Base-by-base conservation (phyloP, 53 echinoderm and acorn worm species). In the Crossaster papposus region DNA sequence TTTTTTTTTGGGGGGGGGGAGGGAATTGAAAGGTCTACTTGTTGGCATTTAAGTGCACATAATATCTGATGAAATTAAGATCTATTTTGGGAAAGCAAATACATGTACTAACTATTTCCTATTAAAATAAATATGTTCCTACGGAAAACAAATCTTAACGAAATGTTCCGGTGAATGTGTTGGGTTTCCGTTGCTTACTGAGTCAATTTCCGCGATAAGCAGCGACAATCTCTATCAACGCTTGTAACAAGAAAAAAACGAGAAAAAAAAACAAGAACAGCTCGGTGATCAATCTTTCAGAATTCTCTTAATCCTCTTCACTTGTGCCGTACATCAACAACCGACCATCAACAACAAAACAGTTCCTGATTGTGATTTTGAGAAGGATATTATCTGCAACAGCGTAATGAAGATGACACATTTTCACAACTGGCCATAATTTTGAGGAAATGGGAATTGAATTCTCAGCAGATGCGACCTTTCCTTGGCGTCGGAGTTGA, bases 401-500 rank as follows among this genome's bases (percentile, higher is more conserved):
- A 36, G 24, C 75, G 64, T 17, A 54, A 36, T 20, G 36, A 77
- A 87, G 87, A 87, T 87, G 87, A 77, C 87, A 87, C 87, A 87
- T 87, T 87, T 87, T 87, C 62, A 87, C 82, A 82, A 82, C 82
- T 82, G 80, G 79, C 79, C 12, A 51, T n/a, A n/a, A n/a, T 2
- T 34, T 18, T 53, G 77, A 55, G 87, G 87, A 87, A 75, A 35
- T 87, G 17, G 62, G 58, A 55, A 55, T 77, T 62, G 75, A 77
- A 77, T 87, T 36, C 55, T 76, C 77, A 74, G 22, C 87, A 87
- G 87, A 87, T 87, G 87, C 76, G 87, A 87, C 87, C 87, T 87
- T 87, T 87, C 32, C 4, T 15, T 71, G 84, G 71, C 58, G 64
- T 74, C 75, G 77, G 37, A 34, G 87, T 53, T 87, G 17, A 76